phyloP scores from a whole-genome alignment of 2,113 vertebrate species.

The cattle (Bos taurus) region ARS-UCD2.0 NC_037338.1:18640001-18640500 shows the following conservation, averaged over 20 bases:
- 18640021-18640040: not conserved
- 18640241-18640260: not conserved
- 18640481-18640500: not conserved
- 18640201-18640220: not conserved
- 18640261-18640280: not conserved
- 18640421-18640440: not conserved
- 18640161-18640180: not conserved
- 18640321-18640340: not conserved
- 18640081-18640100: not conserved
- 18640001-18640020: not conserved
- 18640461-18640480: not conserved
- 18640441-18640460: not conserved
- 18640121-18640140: not conserved
- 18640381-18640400: not conserved
- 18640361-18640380: not conserved
- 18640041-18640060: not conserved
- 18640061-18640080: not conserved
- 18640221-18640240: not conserved
- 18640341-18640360: not conserved
- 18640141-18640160: not conserved
- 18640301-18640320: not conserved
- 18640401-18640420: not conserved
- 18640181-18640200: not conserved
- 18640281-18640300: not conserved
- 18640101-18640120: not conserved